These are phyloP conservation scores for Gouania willdenowi DNA, from an alignment of 2,797 vertebrate genomes.

Conservation along the genomic window DNA sequence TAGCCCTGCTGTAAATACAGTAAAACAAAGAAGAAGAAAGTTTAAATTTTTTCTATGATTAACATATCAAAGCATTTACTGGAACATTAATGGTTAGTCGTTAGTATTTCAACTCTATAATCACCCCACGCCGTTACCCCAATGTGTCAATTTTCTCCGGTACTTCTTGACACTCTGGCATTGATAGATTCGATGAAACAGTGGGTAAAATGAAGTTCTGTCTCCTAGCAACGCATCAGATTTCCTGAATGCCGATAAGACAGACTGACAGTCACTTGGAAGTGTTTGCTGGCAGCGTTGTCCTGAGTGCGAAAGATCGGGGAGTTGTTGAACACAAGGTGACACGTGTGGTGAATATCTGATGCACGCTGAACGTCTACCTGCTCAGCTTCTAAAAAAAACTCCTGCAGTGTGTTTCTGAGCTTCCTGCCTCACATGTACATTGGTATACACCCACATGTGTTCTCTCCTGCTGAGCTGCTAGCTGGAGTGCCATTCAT, in stretches of 20 bases:
- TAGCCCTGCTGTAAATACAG: no score
- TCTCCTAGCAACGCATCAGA: constrained; percentile 28
- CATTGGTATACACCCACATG: not conserved
- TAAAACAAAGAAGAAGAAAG: no score
- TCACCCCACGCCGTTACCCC: constrained; percentile 1
- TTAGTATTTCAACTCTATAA: constrained; percentile 17
- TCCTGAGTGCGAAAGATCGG: not conserved
- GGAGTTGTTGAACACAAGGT: constrained; percentile 8
- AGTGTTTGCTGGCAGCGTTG: constrained; percentile 15
- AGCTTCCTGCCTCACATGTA: not conserved
- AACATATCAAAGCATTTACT: no score
- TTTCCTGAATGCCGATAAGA: constrained; percentile 1
- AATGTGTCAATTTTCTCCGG: constrained; percentile 5
- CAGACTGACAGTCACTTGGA: constrained; percentile 26
- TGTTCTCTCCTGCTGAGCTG: constrained; percentile 12
- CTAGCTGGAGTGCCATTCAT: constrained; percentile 30
- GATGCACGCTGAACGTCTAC: constrained; percentile 1
- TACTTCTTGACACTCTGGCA: not conserved
- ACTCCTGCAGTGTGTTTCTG: constrained; percentile 7
- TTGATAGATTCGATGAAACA: constrained; percentile 17
- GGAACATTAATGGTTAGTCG: no score
- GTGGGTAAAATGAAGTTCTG: constrained; percentile 5
- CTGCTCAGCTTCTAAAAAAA: constrained; percentile 16
- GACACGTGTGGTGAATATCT: constrained; percentile 12
- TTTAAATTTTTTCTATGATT: no score